Evolutionary conservation across 2,797 vertebrate species (phyloP), one percentile per base, ranked within the genome.

Genomic region (Dendrocincla fuliginosa): DNA sequence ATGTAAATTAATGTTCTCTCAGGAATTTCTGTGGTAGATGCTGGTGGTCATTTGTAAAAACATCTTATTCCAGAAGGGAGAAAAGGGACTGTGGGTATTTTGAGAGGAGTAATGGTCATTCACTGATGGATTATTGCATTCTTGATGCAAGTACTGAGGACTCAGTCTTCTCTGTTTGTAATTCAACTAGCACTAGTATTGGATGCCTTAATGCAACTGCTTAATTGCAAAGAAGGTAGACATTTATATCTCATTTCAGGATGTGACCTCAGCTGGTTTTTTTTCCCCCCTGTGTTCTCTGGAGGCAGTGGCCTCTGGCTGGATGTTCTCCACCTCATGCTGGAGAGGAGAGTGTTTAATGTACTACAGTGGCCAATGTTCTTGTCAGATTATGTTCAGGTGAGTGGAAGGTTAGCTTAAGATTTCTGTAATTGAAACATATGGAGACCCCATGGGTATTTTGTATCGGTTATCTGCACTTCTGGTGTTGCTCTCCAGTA

Each of bases 241-340:
- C 16, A 5, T 22, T 28, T 2, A 5, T 70, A n/a, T 80, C 19
- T 56, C 20, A 17, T 24, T 67, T 91, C 37, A 81, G 59, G 23
- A n/a, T 80, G 16, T 39, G 39, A 27, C 20, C 63, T 60, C 37
- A 56, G 23, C 47, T 50, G 22, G 49, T 68, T 25, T 37, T 35
- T 35, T 20, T 2, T 1, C 1, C 13, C 1, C 13, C 7, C 10
- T 16, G 2, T 0, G 1, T 59, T 68, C 20, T 79, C 39, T 74
- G 78, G 73, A 74, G 56, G 32, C 24, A 30, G 23, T 77, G n/a
- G 18, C n/a, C n/a, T 82, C 23, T 67, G 22, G 3, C 35, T 86
- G 25, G 7, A 11, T 41, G 22, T 73, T 90, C 37, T 61, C 53
- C 37, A 23, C 60, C 59, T 77, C 42, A 41, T 25, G 25, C 16